phyloP scores from a whole-genome alignment of 2,113 vertebrate genomes.

The Hoplias malabaricus region DNA sequence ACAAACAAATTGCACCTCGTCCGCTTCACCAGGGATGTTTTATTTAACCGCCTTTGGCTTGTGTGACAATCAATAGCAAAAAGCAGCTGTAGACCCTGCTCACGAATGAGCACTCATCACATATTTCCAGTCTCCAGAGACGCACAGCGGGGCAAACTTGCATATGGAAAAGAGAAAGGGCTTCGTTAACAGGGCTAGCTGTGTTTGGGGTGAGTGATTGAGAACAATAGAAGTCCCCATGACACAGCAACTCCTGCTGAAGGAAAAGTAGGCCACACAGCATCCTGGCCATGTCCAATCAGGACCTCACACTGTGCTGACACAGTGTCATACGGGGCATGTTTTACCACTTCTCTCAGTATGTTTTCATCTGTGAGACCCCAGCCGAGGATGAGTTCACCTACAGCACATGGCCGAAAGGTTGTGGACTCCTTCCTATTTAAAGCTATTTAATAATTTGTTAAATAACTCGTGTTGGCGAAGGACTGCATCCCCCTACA shows the following conservation, averaged over 20 bases:
- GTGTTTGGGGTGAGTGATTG: background rate
- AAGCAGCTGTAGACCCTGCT: conserved; percentile 7
- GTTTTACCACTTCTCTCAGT: no score
- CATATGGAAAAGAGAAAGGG: background rate
- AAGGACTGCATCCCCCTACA: no score
- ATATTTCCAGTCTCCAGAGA: background rate
- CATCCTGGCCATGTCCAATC: background rate
- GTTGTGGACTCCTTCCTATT: no score
- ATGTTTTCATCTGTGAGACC: no score
- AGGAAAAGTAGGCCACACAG: background rate
- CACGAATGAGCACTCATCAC: conserved; percentile 44
- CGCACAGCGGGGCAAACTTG: conserved; percentile 14
- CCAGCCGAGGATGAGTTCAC: no score
- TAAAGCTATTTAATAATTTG: no score
- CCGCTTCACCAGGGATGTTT: conserved; percentile 65
- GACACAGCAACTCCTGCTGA: background rate
- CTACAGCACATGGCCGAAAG: no score
- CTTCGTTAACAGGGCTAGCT: background rate
- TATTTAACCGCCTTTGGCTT: conserved; percentile 72
- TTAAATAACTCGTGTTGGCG: no score
- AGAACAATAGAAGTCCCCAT: conserved; percentile 34
- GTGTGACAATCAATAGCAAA: conserved; percentile 64
- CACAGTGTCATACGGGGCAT: background rate
- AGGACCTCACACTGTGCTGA: background rate
- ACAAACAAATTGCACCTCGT: conserved; percentile 80